phyloP scores from a whole-genome alignment of 1,140 invertebrate genomes.

The Sipha flava region DNA sequence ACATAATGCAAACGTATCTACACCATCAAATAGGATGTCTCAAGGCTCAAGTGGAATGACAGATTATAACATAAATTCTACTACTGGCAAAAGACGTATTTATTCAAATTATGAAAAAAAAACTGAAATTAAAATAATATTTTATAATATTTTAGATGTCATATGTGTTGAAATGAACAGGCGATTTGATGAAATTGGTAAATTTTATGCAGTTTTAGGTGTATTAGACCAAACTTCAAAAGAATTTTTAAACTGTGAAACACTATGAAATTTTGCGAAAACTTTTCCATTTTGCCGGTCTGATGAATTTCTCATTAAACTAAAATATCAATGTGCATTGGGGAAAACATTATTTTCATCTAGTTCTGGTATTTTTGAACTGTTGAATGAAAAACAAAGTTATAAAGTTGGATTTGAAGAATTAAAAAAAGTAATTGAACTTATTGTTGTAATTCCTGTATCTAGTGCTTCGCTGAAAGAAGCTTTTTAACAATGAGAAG shows the following conservation, averaged over 20 bases:
- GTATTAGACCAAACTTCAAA: background rate
- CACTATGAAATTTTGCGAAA: too few species aligned
- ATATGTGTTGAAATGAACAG: background rate
- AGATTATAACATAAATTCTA: background rate
- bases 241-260: background rate
- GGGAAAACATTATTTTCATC: too few species aligned
- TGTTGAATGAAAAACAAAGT: background rate
- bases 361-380: background rate
- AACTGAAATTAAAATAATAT: background rate
- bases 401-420: background rate
- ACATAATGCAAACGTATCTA: too few species aligned
- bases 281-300: too few species aligned
- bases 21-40: too few species aligned
- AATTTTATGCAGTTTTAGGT: background rate
- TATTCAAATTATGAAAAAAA: background rate
- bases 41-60: background rate
- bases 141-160: background rate
- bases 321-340: too few species aligned
- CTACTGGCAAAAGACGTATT: background rate
- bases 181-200: background rate
- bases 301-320: too few species aligned
- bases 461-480: too few species aligned
- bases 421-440: background rate
- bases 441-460: background rate
- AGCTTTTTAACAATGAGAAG: too few species aligned